These are phyloP conservation scores for Rousettus madagascariensis DNA, from an alignment of 2,797 vertebrate species.

Conservation along the genomic window DNA sequence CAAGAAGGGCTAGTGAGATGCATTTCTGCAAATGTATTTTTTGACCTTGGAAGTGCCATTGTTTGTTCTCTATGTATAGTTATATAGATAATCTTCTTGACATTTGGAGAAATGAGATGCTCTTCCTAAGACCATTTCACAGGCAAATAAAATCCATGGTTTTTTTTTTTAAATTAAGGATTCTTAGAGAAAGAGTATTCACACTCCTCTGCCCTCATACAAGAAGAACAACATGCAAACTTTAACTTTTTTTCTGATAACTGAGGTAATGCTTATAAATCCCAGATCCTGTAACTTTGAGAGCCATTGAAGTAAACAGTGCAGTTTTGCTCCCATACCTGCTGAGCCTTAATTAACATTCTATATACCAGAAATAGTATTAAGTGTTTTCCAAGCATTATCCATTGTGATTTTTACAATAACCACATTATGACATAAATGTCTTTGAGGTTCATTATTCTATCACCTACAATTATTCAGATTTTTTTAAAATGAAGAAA, in stretches of 20 bases:
- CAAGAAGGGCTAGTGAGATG: neutral
- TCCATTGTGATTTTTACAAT: neutral
- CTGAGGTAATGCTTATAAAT: neutral
- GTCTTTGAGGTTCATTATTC: neutral
- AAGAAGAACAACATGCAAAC: neutral
- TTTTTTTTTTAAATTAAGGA: neutral
- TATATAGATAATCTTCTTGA: neutral
- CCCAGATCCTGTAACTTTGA: neutral
- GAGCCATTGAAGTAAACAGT: neutral
- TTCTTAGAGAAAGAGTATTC: neutral
- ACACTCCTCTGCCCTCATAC: neutral
- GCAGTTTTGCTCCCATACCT: neutral
- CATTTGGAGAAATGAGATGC: neutral
- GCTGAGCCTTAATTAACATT: neutral
- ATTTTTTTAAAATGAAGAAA: neutral
- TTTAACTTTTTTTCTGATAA: neutral
- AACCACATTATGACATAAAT: neutral
- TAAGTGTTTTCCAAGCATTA: neutral
- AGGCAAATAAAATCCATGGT: neutral
- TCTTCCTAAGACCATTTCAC: neutral
- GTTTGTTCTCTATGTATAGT: neutral
- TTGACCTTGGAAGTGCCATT: neutral
- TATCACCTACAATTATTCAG: neutral
- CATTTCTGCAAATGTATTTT: neutral
- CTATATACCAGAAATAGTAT: neutral